A percentile compares a stretch with the other conserved stretches of the same genome.
phyloP scores from a whole-genome alignment of 2,797 vertebrate species.

The Platyrinchus mystaceus region DNA sequence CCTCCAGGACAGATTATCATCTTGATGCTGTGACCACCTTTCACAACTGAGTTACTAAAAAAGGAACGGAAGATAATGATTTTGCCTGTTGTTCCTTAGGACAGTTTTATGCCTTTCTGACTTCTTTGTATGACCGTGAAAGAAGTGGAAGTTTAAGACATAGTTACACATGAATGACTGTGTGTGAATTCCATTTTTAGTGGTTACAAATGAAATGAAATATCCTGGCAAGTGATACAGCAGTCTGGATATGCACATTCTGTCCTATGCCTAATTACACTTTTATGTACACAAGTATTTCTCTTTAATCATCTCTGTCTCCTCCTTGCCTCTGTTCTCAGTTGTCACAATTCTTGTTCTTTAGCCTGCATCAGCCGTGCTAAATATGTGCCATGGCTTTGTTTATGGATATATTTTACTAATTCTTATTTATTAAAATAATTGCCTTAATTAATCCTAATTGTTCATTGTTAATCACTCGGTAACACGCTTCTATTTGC shows the following conservation, averaged over 20 bases:
- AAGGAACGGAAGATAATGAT: not conserved
- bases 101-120: not conserved
- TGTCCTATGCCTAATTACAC: not conserved
- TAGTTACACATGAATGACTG: not conserved
- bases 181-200: not conserved
- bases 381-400: constrained; percentile 55
- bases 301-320: constrained; percentile 37
- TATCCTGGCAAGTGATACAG: not conserved
- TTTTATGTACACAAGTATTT: constrained; percentile 38
- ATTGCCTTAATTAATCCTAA: constrained; percentile 77
- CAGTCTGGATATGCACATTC: not conserved
- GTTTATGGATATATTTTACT: constrained; percentile 67
- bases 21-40: constrained; percentile 45
- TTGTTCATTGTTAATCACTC: constrained; percentile 73
- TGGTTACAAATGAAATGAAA: not conserved
- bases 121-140: not conserved
- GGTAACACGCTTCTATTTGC: constrained; percentile 72
- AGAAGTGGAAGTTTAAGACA: not conserved
- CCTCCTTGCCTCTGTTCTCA: not conserved
- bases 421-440: constrained; percentile 79
- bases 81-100: not conserved
- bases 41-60: not conserved
- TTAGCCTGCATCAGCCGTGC: not conserved
- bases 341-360: not conserved
- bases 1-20: not conserved